Percentiles rank a stretch among this genome's conserved stretches.
Conservation (phyloP, 2,888 invertebrate genomes). For the Abrostola triplasia region DNA sequence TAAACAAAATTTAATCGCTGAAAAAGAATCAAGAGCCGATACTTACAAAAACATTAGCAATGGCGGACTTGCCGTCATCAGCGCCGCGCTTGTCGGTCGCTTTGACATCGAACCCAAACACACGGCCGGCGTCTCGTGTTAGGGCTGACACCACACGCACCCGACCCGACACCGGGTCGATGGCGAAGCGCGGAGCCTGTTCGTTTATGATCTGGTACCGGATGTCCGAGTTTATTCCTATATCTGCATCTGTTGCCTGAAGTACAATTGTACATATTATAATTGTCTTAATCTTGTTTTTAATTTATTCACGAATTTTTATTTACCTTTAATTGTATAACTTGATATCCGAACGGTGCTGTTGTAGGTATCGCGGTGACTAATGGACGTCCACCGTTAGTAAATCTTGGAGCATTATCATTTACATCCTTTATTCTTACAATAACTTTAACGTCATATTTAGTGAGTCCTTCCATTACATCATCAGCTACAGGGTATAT, state of each 20-base stretch:
- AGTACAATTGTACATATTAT: slow-evolving; percentile 11
- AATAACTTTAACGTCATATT: slow-evolving; percentile 94
- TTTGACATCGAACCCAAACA: slow-evolving; percentile 96
- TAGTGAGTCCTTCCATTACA: slow-evolving; percentile 90
- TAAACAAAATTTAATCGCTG: no score
- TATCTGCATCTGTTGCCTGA: slow-evolving; percentile 92
- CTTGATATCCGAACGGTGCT: slow-evolving; percentile 94
- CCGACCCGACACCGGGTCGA: slow-evolving; percentile 93
- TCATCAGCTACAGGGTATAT: slow-evolving; percentile 93
- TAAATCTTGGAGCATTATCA: slow-evolving; percentile 94
- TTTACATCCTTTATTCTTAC: slow-evolving; percentile 94
- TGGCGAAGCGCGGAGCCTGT: slow-evolving; percentile 92
- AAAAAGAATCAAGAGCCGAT: neutral
- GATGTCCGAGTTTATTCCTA: slow-evolving; percentile 93
- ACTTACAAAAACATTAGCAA: slow-evolving; percentile 95
- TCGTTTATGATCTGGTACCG: slow-evolving; percentile 94
- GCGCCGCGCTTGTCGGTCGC: slow-evolving; percentile 94
- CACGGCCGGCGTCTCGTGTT: slow-evolving; percentile 91
- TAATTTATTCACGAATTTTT: neutral
- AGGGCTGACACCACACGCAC: slow-evolving; percentile 92
- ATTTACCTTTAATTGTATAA: slow-evolving; percentile 91
- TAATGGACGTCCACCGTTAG: slow-evolving; percentile 92
- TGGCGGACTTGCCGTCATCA: slow-evolving; percentile 94
- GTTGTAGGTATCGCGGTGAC: slow-evolving; percentile 94
- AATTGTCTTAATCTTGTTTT: slow-evolving; percentile 1